Evolutionary conservation across 2,113 vertebrate species (phyloP), one percentile per base, ranked within the genome.

Genomic region (Scomber japonicus): DNA sequence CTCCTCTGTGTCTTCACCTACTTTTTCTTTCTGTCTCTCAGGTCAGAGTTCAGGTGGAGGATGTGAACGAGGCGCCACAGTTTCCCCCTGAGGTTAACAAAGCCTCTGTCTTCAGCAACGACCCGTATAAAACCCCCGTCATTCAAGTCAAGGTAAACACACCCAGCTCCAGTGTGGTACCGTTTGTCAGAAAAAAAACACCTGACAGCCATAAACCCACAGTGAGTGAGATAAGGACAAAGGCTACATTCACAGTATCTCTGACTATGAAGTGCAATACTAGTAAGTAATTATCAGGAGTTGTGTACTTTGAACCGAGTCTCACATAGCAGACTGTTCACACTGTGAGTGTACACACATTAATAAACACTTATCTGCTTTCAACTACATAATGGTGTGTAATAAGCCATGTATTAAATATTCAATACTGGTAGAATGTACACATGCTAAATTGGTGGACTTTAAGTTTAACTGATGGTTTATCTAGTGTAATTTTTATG

Each of bases 41-140:
- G 94, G 91, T 93, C 62, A 81, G 71, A 8, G 77, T 95, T 71
- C 80, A 90, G 79, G 93, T 94, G 66, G 50, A 88, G 67, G 81
- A 94, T 0, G 90, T 95, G 31, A 96, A 96, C 0, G 95, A 96
- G 74, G 2, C 81, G 17, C 96, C 96, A 0, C 9, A 9, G 11
- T 96, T 96, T 79, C 13, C 61, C 67, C 15, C 0, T 1, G 4
- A 72, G 0, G 11, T 6, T 9, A 96, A 95, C 69, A 40, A 78
- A 0, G 94, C 88, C 19, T 89, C 89, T 1, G 24, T 96, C 30
- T 90, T 95, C 19, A 96, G 60, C 86, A 87, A 93, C 0, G 89
- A 93, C 3, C 94, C 92, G 0, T 95, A 94, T 80, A 95, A 89
- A 83, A 92, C 90, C 50, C 66, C 93, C 0, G 85, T 96, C 24